Evolutionary conservation across 92 coral and sea anemone genomes (phyloP), one percentile per base, ranked within the genome.

Genomic region (Porites cylindrica): DNA sequence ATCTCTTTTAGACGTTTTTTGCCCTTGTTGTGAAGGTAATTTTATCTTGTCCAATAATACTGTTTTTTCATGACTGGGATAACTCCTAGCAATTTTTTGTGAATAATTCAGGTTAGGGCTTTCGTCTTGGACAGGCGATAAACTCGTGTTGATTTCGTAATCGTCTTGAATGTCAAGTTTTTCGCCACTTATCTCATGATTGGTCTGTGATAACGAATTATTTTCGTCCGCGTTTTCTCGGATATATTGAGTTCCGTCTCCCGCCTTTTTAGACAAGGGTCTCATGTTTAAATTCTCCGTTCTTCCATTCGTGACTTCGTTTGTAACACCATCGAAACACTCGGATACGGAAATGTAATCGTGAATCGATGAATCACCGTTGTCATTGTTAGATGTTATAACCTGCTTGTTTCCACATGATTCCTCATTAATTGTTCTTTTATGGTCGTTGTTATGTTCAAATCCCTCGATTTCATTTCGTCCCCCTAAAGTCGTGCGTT

Each of bases 281-380:
- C 24, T 58, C 18, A 43, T 70, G 20, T 26, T 20, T 71, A 60
- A 26, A 62, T 19, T 14, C 50, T 56, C 70, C 19, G 58, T 20
- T 38, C 52, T 82, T 71, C 20, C 23, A n/a, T 26, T 43, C 14
- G 78, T 75, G 32, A 29, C 78, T 32, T 82, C 78, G 52, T 82
- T 43, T 58, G 69, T 18, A n/a, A n/a, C n/a, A 60, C 70, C 18
- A 38, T 58, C 26, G 32, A 51, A 9, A 18, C n/a, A 10, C 24
- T 68, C 77, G 66, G 77, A 56, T 68, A 24, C 13, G 63, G 29
- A 26, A 24, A 53, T 70, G 9, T n/a, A 12, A 12, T 24, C 72
- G 4, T 67, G 32, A 6, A n/a, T 52, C 56, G 70, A 38, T 38
- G 47, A 43, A 8, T 14, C 59, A 18, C 82, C 64, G 82, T 63